Evolutionary conservation across 2,113 vertebrate species (phyloP).

Genomic region (Cygnus atratus): DNA sequence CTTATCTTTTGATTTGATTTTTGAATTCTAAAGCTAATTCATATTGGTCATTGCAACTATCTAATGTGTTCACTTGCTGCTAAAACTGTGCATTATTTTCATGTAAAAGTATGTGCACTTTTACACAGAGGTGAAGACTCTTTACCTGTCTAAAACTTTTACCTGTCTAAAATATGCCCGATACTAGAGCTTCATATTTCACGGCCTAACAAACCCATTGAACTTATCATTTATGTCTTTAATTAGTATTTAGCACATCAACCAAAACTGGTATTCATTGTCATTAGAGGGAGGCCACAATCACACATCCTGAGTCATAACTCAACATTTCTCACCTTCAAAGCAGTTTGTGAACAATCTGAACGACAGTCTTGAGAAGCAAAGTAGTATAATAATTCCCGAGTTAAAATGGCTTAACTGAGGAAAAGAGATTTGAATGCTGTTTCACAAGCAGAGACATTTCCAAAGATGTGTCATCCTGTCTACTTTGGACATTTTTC

Average conservation of each 20-base stretch:
- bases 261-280: not conserved
- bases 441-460: not conserved
- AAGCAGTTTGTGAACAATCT: not conserved
- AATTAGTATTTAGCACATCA: not conserved
- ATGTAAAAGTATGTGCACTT: not conserved
- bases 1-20: not conserved
- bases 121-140: not conserved
- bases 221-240: not conserved
- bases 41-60: not conserved
- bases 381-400: not conserved
- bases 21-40: not conserved
- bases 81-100: not conserved
- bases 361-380: not conserved
- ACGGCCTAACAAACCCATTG: not conserved
- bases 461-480: not conserved
- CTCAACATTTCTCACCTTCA: conserved; percentile 32
- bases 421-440: conserved; percentile 21
- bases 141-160: not conserved
- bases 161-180: not conserved
- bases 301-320: conserved; percentile 3
- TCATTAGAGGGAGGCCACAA: not conserved
- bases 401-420: conserved; percentile 20
- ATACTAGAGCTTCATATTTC: not conserved
- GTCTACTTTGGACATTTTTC: not conserved
- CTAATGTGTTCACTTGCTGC: not conserved